phyloP scores from a whole-genome alignment of 2,797 vertebrate species.

The Erethizon dorsatum region DNA sequence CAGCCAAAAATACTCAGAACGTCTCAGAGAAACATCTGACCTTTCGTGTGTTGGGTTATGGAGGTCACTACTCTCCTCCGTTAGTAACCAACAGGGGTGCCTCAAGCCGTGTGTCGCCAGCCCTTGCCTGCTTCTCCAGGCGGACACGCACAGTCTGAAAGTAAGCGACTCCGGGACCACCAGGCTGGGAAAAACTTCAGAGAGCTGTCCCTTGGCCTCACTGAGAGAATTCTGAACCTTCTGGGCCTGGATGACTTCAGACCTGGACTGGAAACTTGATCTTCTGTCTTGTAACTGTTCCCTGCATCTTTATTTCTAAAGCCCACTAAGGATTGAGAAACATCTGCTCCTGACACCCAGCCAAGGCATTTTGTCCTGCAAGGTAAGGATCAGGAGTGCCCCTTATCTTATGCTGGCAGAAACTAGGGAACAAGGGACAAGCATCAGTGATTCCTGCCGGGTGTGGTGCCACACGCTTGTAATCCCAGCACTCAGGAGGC shows the following conservation, averaged over 20 bases:
- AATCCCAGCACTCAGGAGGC: neutral
- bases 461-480: too few relatives aligned
- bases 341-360: neutral
- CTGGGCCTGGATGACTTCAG: neutral
- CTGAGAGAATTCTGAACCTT: conserved; percentile 18
- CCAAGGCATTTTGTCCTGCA: neutral
- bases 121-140: neutral
- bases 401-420: neutral
- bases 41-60: neutral
- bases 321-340: neutral
- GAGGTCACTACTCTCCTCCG: neutral
- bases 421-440: neutral
- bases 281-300: neutral
- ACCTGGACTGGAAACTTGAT: neutral
- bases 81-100: neutral
- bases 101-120: neutral
- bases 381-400: neutral
- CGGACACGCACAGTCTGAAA: neutral
- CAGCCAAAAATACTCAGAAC: neutral
- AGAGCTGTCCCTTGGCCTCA: neutral
- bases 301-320: conserved; percentile 1
- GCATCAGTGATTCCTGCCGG: neutral
- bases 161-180: neutral
- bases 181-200: neutral
- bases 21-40: neutral